Evolutionary conservation across 2,888 invertebrate genomes (phyloP).

Genomic region (Tanypteryx hageni): DNA sequence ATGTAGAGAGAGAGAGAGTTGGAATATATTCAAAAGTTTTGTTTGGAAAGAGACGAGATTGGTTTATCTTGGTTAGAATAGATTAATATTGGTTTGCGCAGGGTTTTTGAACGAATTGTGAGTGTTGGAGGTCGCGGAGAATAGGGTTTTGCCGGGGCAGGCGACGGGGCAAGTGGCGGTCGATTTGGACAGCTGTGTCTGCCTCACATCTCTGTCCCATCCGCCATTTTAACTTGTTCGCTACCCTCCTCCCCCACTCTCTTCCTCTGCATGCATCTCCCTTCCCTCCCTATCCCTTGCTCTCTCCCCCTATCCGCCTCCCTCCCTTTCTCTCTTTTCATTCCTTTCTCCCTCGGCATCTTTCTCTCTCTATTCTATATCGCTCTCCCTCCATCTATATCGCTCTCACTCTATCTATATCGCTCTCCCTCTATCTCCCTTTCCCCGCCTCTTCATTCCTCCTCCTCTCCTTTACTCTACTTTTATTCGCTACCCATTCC

Average conservation of each 20-base stretch:
- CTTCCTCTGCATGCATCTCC: background rate
- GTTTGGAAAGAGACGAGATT: background rate
- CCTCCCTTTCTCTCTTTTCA: background rate
- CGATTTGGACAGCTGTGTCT: slow-evolving; percentile 64
- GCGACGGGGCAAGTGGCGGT: slow-evolving; percentile 33
- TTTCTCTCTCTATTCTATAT: background rate
- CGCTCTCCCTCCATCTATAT: background rate
- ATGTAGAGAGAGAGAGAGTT: background rate
- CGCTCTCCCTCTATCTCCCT: background rate
- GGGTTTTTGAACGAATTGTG: background rate
- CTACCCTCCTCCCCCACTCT: background rate
- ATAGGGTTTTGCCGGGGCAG: background rate
- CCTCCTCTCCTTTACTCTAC: no score
- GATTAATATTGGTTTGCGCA: slow-evolving; percentile 45
- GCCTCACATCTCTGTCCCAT: slow-evolving; percentile 29
- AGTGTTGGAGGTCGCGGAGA: background rate
- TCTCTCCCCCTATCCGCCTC: background rate
- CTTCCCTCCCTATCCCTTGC: background rate
- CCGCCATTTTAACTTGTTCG: slow-evolving; percentile 59
- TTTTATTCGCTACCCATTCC: background rate
- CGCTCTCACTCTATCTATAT: background rate
- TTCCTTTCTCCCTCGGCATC: background rate
- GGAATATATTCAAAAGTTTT: background rate
- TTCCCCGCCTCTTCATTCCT: background rate
- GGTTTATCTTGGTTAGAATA: slow-evolving; percentile 13